Conservation (phyloP, 2,113 vertebrate genomes). For the Eudyptes chrysolophus region DNA sequence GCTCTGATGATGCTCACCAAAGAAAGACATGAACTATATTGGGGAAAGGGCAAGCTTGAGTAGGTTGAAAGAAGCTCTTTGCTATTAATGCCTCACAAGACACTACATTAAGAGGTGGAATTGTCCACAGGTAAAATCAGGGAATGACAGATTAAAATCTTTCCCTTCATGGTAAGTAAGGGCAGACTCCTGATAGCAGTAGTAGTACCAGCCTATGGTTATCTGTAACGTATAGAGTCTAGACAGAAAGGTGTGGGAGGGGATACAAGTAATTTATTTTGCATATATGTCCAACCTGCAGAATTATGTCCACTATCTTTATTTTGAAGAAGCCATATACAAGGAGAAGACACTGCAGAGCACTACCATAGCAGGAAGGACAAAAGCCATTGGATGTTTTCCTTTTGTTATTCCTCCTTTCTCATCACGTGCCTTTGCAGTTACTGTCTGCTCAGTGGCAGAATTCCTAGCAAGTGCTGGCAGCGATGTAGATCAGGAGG, state of each 20-base stretch:
- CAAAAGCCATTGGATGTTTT: background rate
- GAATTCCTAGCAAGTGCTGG: background rate
- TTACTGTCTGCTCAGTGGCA: background rate
- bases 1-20: background rate
- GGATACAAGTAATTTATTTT: background rate
- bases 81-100: background rate
- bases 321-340: background rate
- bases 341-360: background rate
- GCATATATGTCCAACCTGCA: background rate
- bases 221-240: background rate
- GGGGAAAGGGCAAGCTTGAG: background rate
- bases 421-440: background rate
- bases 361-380: background rate
- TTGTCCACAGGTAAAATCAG: background rate
- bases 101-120: background rate
- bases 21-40: background rate
- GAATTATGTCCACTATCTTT: background rate
- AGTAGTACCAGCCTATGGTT: background rate
- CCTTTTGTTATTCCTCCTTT: background rate
- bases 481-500: background rate
- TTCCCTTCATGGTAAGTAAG: background rate
- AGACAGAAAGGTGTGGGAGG: background rate
- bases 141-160: background rate
- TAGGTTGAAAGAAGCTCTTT: background rate
- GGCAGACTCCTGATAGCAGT: background rate